Evolutionary conservation across 92 coral and sea anemone species (phyloP).

Genomic region (Montipora capitata): DNA sequence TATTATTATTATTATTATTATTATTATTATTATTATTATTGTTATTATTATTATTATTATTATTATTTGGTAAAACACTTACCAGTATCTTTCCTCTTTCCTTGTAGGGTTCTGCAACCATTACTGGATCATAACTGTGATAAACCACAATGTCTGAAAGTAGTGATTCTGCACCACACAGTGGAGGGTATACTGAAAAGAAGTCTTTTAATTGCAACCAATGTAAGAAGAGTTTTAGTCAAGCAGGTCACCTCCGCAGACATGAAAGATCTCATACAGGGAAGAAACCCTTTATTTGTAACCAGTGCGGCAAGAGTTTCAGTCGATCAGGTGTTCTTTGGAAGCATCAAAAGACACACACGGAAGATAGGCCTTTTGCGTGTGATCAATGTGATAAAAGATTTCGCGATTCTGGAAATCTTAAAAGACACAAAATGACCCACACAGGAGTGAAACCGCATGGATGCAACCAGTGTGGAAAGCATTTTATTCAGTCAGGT

Average conservation of each 20-base stretch:
- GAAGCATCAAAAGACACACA: background rate
- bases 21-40: no score
- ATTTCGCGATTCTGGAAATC: background rate
- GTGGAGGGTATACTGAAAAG: background rate
- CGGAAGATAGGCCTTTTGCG: background rate
- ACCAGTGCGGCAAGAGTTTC: background rate
- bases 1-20: no score
- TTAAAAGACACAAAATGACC: background rate
- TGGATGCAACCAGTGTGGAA: background rate
- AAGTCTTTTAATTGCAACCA: background rate
- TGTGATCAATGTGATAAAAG: slow-evolving; percentile 1
- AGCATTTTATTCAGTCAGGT: background rate
- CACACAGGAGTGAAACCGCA: background rate
- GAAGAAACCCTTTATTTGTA: background rate
- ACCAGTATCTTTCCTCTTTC: no score
- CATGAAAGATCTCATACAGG: background rate
- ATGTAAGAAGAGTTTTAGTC: background rate
- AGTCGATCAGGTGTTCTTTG: background rate
- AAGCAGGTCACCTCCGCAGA: background rate
- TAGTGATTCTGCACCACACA: no score
- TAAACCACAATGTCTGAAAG: no score
- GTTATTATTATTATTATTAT: no score
- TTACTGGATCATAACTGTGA: no score
- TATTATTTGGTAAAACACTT: no score
- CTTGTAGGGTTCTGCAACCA: no score